Conservation (phyloP, 2,797 vertebrate species). For the Orestias chungarensis region DNA sequence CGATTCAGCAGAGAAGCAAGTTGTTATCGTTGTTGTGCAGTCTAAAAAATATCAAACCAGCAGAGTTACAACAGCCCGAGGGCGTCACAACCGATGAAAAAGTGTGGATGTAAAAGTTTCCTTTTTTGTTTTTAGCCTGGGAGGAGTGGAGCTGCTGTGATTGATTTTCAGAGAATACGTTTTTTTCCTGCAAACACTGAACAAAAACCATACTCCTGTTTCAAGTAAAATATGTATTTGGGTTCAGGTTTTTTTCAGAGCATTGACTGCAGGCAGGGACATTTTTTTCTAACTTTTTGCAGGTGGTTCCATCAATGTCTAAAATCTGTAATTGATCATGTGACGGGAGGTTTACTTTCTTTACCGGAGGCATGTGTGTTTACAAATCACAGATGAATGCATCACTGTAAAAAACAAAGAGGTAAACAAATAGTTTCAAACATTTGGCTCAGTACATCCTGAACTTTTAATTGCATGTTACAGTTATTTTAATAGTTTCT, state of each 20-base stretch:
- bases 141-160: slow-evolving; percentile 20
- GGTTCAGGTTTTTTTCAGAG: not conserved
- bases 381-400: not conserved
- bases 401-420: not conserved
- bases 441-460: not conserved
- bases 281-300: not conserved
- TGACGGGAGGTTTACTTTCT: slow-evolving; percentile 2
- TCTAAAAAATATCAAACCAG: slow-evolving; percentile 44
- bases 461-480: not conserved
- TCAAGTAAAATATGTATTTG: slow-evolving; percentile 7
- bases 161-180: slow-evolving; percentile 37
- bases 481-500: not conserved
- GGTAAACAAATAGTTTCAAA: not conserved
- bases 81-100: slow-evolving; percentile 38
- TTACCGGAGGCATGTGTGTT: not conserved
- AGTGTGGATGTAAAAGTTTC: slow-evolving; percentile 50
- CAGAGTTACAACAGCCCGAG: slow-evolving; percentile 61
- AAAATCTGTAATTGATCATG: not conserved
- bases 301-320: not conserved
- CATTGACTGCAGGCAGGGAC: not conserved
- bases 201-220: slow-evolving; percentile 17
- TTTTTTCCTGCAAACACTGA: slow-evolving; percentile 9
- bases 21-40: slow-evolving; percentile 53
- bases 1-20: slow-evolving; percentile 45
- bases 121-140: slow-evolving; percentile 32